phyloP scores from a whole-genome alignment of 2,113 vertebrate species.

The Lasiurus borealis region DNA sequence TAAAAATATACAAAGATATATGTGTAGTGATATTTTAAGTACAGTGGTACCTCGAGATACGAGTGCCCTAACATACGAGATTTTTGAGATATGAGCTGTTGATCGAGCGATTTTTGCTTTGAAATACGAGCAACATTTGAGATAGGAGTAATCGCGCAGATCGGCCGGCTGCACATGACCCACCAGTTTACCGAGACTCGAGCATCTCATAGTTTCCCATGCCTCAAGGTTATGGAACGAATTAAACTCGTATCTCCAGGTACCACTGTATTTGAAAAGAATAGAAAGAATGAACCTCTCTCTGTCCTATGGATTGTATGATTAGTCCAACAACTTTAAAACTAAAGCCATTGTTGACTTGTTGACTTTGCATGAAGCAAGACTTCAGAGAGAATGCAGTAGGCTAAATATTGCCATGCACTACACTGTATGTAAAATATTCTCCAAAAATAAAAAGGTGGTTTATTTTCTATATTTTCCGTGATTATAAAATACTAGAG shows the following conservation, averaged over 20 bases:
- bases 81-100: no score
- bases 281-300: background rate
- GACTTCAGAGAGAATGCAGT: background rate
- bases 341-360: background rate
- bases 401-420: background rate
- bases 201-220: no score
- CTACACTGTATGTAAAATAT: background rate
- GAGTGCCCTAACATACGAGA: no score
- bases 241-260: no score
- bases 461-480: background rate
- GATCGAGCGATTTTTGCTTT: no score
- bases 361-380: background rate
- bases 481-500: background rate
- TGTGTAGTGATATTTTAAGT: background rate
- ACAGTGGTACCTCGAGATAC: no score
- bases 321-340: background rate
- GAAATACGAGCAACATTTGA: no score
- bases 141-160: no score
- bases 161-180: no score
- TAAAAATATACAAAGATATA: background rate
- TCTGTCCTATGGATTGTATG: background rate
- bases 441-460: background rate
- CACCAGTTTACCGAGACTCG: no score
- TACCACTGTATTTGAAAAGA: background rate
- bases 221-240: no score